Conservation (phyloP, 2,888 invertebrate genomes). For the Leptura quadrifasciata region DNA sequence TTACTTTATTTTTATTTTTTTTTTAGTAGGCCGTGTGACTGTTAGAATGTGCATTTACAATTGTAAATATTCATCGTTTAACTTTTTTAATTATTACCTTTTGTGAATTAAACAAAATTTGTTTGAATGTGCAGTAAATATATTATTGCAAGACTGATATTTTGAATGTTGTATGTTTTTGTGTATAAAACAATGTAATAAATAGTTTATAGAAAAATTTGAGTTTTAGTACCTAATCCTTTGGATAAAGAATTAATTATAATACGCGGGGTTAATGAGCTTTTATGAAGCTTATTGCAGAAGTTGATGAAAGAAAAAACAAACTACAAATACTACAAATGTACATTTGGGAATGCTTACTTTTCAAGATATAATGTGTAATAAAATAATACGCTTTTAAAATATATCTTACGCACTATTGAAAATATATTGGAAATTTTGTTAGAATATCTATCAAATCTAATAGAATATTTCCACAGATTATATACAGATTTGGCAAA, state of each 20-base stretch:
- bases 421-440: too few relatives aligned
- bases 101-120: slow-evolving; percentile 54
- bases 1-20: slow-evolving; percentile 55
- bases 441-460: too few relatives aligned
- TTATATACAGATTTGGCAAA: too few relatives aligned
- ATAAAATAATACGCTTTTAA: too few relatives aligned
- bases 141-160: slow-evolving; percentile 73
- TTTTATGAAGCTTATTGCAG: too few relatives aligned
- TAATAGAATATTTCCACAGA: too few relatives aligned
- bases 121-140: slow-evolving; percentile 64
- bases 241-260: neutral
- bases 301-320: too few relatives aligned
- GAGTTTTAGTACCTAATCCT: neutral
- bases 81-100: slow-evolving; percentile 56
- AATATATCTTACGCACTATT: too few relatives aligned
- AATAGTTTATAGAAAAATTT: slow-evolving; percentile 54
- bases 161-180: slow-evolving; percentile 72
- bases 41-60: slow-evolving; percentile 73
- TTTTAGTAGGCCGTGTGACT: slow-evolving; percentile 73
- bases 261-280: too few relatives aligned
- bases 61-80: slow-evolving; percentile 62
- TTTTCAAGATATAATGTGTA: too few relatives aligned
- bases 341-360: too few relatives aligned
- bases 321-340: too few relatives aligned
- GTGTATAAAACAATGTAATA: slow-evolving; percentile 68